Evolutionary conservation across 2,113 vertebrate species (phyloP), one percentile per base, ranked within the genome.

Genomic region (Amblyornis subalaris): DNA sequence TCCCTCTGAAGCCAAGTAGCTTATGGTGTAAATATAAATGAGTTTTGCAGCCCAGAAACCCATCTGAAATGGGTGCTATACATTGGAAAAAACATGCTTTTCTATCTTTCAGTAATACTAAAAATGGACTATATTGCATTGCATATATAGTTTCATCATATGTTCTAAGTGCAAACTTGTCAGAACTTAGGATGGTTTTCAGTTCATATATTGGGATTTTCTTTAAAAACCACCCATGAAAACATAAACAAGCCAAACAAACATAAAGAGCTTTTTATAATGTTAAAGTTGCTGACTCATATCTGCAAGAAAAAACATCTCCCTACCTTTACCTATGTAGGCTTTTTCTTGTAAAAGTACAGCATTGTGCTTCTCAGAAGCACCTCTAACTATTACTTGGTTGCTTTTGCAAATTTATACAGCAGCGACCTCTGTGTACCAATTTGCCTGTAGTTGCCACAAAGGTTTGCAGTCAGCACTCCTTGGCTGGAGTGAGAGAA

Each of bases 211-310:
- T 28, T 80, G 20, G 23, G 8, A 35, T 93, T 91, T 79, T 85
- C 54, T 85, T 84, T 72, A 42, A 69, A 79, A 79, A 38, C 0
- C 28, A 70, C 19, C 8, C 38, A 35, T 35, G 55, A 60, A 85
- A 69, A 83, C 11, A 47, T 29, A 72, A 83, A 26, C 14, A 31
- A 25, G 23, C 14, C 26, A 53, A 65, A 79, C 28, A 92, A 89
- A 70, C 70, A 35, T 20, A 66, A 83, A 87, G 14, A 58, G 10
- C 8, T 91, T 73, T 89, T 85, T 24, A 14, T 44, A 36, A 17
- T 35, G 21, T 76, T 89, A n/a, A 85, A 90, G 40, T 80, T 95
- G 93, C 92, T 93, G 91, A 95, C 48, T 94, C 93, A 94, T 58
- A 64, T 71, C 88, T 94, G 75, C 72, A 91, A 89, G n/a, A 35